Base-by-base conservation (phyloP, 1,140 invertebrate genomes). In the Formica selysi region DNA sequence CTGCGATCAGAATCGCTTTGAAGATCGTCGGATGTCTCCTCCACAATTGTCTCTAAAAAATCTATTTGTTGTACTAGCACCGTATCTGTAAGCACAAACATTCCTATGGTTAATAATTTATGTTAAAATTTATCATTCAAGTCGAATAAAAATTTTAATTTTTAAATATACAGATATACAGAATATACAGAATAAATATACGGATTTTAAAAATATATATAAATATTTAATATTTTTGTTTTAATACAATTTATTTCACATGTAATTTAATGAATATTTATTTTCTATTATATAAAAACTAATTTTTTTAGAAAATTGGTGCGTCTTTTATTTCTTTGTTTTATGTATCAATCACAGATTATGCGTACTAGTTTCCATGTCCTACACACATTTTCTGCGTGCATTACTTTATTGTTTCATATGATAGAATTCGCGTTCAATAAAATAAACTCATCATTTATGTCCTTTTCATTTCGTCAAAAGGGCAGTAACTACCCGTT, bases 11-110 rank as follows among this genome's bases (percentile, higher is more conserved):
- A 96, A 90, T 97, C 97, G 73, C 97, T 97, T 64, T 96, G 96
- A 86, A 97, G 94, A 93, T 97, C 97, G 93, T 97, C 97, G 84
- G 97, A 97, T 2, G 97, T 97, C 93, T 97, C 97, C 92, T 97
- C 97, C 85, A 97, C 95, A 92, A 97, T 97, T 0, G 97, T 97
- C 93, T 97, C 97, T 94, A 97, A 95, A 91, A 96, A 96, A 74
- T 96, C 95, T 85, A 95, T 96, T 85, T 96, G 94, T 67, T 95
- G 95, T 67, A 94, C 92, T 6, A 96, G 90, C 87, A 95, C 94
- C 16, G 95, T 95, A 91, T 96, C 96, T 96, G 94, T 8, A 95
- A 96, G 0, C 19, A 48, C 29, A 10, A 84, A 16, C 5, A 76
- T 41, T n/a, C 5, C 13, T 6, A n/a, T 57, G 10, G n/a, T 51